These are phyloP conservation scores for Cataglyphis cursor DNA, from an alignment of 2,888 invertebrate species.

Conservation along the genomic window DNA sequence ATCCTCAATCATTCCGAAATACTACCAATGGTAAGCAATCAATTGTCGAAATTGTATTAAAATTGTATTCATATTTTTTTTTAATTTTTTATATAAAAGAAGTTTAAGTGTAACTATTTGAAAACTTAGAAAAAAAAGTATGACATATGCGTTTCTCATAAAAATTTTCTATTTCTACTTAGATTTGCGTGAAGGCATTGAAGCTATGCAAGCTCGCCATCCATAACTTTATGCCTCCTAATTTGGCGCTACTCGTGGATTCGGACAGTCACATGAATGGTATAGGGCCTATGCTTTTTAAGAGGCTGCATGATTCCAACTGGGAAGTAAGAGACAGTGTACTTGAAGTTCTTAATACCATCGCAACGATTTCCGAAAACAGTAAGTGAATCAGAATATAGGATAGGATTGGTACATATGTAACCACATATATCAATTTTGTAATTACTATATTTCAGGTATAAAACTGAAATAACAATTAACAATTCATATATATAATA, in stretches of 20 bases:
- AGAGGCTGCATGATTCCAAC: constrained; percentile 91
- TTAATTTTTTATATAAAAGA: not conserved
- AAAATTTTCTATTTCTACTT: constrained; percentile 56
- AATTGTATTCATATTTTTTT: not conserved
- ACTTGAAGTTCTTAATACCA: constrained; percentile 91
- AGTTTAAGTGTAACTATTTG: not conserved
- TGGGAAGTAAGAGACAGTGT: constrained; percentile 95
- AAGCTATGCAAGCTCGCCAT: constrained; percentile 91
- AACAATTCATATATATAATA: not conserved
- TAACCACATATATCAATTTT: not conserved
- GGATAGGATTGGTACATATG: not conserved
- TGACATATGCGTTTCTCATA: not conserved
- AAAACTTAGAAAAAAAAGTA: not conserved
- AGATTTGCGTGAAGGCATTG: constrained; percentile 91
- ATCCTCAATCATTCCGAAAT: constrained; percentile 88
- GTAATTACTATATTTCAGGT: not conserved
- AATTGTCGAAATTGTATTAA: not conserved
- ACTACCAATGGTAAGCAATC: constrained; percentile 86
- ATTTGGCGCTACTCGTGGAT: constrained; percentile 92
- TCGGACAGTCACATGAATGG: constrained; percentile 89
- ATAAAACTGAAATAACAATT: not conserved
- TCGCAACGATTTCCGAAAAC: constrained; percentile 90
- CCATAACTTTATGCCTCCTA: constrained; percentile 92
- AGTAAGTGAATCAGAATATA: constrained; percentile 88
- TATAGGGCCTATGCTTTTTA: constrained; percentile 90